phyloP scores from a whole-genome alignment of 2,888 invertebrate species.

The Xestia sexstrigata region DNA sequence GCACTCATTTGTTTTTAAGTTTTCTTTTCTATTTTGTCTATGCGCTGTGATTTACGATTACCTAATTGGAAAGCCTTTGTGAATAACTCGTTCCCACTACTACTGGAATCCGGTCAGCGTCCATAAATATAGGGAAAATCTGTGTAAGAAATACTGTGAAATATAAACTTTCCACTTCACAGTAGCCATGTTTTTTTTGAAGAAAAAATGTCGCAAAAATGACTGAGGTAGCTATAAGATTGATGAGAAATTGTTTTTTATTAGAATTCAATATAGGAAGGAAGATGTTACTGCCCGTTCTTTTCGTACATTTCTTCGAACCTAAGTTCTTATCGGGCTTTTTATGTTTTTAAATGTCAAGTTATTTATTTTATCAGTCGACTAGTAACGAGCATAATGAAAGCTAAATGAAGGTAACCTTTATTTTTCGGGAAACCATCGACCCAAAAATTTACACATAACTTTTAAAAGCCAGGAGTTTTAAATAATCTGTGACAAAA shows the following conservation, averaged over 20 bases:
- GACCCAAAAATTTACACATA: neutral
- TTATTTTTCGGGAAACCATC: conserved; percentile 25
- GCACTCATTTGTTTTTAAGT: conserved; percentile 59
- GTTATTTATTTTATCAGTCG: conserved; percentile 4
- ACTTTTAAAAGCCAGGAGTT: conserved; percentile 12
- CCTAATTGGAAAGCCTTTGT: conserved; percentile 35
- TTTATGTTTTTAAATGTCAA: neutral
- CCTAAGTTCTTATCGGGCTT: neutral
- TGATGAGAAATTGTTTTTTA: neutral
- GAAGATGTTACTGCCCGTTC: neutral
- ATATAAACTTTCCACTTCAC: neutral
- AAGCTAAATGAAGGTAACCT: conserved; percentile 20
- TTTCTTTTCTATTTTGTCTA: conserved; percentile 46
- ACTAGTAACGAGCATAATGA: neutral
- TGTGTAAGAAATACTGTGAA: neutral
- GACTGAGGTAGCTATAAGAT: neutral
- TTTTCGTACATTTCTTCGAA: neutral
- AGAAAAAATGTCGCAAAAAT: neutral
- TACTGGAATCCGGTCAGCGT: neutral
- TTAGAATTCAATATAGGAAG: neutral
- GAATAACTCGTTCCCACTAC: conserved; percentile 5
- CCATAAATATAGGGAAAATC: neutral
- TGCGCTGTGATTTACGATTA: conserved; percentile 46
- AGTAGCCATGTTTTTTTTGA: neutral
- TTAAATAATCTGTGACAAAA: conserved; percentile 33